Evolutionary conservation across 2,888 invertebrate genomes (phyloP).

Genomic region (Acleris laterana): DNA sequence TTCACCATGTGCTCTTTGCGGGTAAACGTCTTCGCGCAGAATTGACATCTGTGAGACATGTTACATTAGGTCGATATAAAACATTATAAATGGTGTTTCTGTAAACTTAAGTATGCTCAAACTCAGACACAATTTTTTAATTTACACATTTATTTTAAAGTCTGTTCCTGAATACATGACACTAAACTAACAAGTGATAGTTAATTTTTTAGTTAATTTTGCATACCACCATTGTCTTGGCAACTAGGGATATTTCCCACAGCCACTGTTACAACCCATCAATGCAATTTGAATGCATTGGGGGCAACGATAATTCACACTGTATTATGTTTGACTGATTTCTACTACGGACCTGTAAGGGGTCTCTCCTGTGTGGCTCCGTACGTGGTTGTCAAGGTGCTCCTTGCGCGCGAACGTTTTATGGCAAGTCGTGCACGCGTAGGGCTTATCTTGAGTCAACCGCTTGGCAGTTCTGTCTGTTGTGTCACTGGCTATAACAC

Average conservation of each 20-base stretch:
- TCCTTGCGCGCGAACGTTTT: slow-evolving; percentile 95
- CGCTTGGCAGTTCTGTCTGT: slow-evolving; percentile 92
- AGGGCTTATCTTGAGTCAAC: slow-evolving; percentile 92
- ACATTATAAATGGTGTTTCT: no score
- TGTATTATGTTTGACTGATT: neutral
- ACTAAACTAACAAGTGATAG: no score
- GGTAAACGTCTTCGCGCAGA: slow-evolving; percentile 90
- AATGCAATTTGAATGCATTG: no score
- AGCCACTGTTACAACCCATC: no score
- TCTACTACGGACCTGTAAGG: slow-evolving; percentile 85
- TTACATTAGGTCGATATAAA: neutral
- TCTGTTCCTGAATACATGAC: no score
- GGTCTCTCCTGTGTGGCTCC: slow-evolving; percentile 93
- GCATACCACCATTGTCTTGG: no score
- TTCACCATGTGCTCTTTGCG: slow-evolving; percentile 92
- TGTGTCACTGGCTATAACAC: slow-evolving; percentile 67
- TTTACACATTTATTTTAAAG: no score
- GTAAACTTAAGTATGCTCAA: no score
- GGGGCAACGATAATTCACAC: no score
- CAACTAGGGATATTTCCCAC: no score
- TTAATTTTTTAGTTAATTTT: no score
- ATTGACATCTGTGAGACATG: slow-evolving; percentile 84
- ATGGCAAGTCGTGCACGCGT: slow-evolving; percentile 93
- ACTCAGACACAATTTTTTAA: no score
- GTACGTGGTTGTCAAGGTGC: slow-evolving; percentile 93